phyloP scores from a whole-genome alignment of 2,888 invertebrate genomes.

The Acleris holmiana region DNA sequence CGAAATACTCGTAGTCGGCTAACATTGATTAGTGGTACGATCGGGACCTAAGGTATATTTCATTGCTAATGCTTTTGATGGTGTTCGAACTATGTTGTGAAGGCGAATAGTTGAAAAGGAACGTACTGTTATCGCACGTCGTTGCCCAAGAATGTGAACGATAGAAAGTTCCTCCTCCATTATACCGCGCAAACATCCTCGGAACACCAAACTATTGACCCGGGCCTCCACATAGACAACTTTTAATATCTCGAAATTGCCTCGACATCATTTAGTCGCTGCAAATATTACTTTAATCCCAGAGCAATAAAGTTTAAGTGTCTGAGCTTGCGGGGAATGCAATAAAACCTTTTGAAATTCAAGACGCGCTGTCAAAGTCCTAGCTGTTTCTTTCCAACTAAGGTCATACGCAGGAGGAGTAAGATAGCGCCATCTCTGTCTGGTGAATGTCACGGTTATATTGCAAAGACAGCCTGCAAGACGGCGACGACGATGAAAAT shows the following conservation, averaged over 20 bases:
- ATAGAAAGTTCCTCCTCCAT: conserved; percentile 67
- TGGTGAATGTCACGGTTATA: conserved; percentile 72
- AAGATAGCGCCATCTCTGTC: conserved; percentile 68
- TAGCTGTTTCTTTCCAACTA: conserved; percentile 78
- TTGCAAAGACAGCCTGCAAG: conserved; percentile 75
- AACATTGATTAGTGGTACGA: not conserved
- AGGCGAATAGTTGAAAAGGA: conserved; percentile 69
- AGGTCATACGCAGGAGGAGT: conserved; percentile 62
- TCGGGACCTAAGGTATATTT: conserved; percentile 29
- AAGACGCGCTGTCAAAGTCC: conserved; percentile 67
- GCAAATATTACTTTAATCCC: conserved; percentile 84
- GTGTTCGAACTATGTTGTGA: conserved; percentile 58
- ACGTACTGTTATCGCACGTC: conserved; percentile 75
- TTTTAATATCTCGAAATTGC: conserved; percentile 82
- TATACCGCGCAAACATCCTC: conserved; percentile 71
- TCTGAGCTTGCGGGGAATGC: conserved; percentile 82
- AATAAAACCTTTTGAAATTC: conserved; percentile 82
- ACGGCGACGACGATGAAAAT: conserved; percentile 79
- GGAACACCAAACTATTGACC: conserved; percentile 78
- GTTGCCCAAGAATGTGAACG: conserved; percentile 69
- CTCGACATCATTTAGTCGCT: conserved; percentile 80
- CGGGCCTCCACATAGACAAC: conserved; percentile 73
- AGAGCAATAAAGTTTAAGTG: conserved; percentile 83
- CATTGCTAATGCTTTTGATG: conserved; percentile 39
- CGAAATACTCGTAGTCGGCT: not conserved